Percentiles rank a stretch among this genome's conserved stretches.
Evolutionary conservation across 37 sponge, comb jelly and placozoan genomes (phyloP).

Genomic region (Corticium candelabrum): DNA sequence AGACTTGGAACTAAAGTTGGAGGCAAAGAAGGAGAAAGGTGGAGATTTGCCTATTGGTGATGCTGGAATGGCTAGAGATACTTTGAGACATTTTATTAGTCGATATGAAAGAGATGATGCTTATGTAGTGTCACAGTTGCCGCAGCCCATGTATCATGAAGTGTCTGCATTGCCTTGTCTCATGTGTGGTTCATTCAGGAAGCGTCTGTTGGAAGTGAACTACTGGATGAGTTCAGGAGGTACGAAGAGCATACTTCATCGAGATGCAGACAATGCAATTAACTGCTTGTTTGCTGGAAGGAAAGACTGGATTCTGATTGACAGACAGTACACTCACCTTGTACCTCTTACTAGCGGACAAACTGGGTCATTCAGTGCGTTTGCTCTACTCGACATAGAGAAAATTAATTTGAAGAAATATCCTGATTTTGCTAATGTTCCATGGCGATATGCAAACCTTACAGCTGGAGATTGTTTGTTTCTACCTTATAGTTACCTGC

Average conservation of each 20-base stretch:
- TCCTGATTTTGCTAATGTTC: constrained; percentile 17
- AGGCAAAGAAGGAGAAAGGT: constrained; percentile 32
- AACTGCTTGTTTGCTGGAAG: constrained; percentile 14
- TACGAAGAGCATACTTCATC: constrained; percentile 1
- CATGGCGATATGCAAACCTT: constrained; percentile 24
- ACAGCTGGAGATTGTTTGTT: constrained; percentile 36
- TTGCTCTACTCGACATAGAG: constrained; percentile 27
- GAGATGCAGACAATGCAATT: constrained; percentile 21
- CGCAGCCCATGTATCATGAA: constrained; percentile 12
- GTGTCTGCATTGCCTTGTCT: constrained; percentile 14
- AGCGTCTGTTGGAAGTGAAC: constrained; percentile 14
- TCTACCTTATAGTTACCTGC: constrained; percentile 20
- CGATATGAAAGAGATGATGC: constrained; percentile 3
- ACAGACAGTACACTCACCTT: constrained; percentile 19
- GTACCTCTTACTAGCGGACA: constrained; percentile 23
- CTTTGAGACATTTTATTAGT: constrained; percentile 17
- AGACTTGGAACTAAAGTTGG: constrained; percentile 31
- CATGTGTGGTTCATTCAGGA: constrained; percentile 7
- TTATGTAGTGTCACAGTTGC: constrained; percentile 17
- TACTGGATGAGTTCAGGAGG: constrained; percentile 17
- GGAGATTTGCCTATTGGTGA: constrained; percentile 16
- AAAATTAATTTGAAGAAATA: constrained; percentile 18
- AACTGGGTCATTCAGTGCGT: constrained; percentile 23
- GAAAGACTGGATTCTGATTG: constrained; percentile 39
- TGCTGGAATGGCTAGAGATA: constrained; percentile 14